These are phyloP conservation scores for Spisula solida DNA, from an alignment of 2,888 invertebrate species.

Conservation along the genomic window DNA sequence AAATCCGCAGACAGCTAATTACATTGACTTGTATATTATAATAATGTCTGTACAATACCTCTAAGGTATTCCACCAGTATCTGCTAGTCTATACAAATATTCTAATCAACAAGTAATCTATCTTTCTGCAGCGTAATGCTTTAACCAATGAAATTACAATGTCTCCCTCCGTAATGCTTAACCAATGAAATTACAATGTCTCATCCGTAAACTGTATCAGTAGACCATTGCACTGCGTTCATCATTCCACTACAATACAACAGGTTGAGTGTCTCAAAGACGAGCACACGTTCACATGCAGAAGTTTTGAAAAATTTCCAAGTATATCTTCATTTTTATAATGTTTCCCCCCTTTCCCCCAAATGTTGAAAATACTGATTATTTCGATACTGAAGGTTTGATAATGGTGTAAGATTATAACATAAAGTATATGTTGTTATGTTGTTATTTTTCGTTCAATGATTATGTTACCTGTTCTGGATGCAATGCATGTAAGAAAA, in stretches of 20 bases:
- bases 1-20: not conserved
- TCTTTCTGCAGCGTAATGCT: not conserved
- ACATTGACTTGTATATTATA: not conserved
- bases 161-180: not conserved
- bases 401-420: not conserved
- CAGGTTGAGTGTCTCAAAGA: not conserved
- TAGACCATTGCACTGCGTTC: not conserved
- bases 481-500: constrained; percentile 4
- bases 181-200: not conserved
- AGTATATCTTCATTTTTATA: not conserved
- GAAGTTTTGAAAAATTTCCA: constrained; percentile 27
- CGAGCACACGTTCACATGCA: not conserved
- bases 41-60: not conserved
- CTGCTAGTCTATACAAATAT: not conserved
- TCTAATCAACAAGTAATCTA: constrained; percentile 1
- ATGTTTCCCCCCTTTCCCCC: not conserved
- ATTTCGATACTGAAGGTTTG: not conserved
- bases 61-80: not conserved
- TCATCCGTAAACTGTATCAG: not conserved
- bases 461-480: not conserved
- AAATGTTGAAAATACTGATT: not conserved
- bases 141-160: not conserved
- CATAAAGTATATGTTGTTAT: not conserved
- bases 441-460: constrained; percentile 10
- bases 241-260: constrained; percentile 1